Conservation (phyloP, 2,888 invertebrate genomes). For the Drosophila borealis region DNA sequence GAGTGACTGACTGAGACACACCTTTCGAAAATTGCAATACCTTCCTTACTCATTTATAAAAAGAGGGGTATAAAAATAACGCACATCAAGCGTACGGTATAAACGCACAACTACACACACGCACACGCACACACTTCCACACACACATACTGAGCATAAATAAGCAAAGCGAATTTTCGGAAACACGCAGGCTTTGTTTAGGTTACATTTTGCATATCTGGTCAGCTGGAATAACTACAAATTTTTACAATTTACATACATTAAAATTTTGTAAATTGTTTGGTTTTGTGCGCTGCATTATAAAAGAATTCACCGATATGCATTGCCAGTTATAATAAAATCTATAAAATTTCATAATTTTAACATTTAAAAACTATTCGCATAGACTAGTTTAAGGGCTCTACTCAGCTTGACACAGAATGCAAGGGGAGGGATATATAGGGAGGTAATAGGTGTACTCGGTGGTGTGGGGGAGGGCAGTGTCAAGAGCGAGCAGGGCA, state of each 20-base stretch:
- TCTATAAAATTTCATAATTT: slow-evolving; percentile 32
- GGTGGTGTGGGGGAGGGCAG: not conserved
- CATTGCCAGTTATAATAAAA: slow-evolving; percentile 19
- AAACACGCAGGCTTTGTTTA: slow-evolving; percentile 27
- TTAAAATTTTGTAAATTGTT: slow-evolving; percentile 24
- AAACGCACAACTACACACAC: not conserved
- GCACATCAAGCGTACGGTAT: slow-evolving; percentile 30
- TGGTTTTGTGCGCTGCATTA: slow-evolving; percentile 31
- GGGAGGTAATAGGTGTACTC: not conserved
- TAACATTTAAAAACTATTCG: slow-evolving; percentile 18
- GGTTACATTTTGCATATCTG: slow-evolving; percentile 46
- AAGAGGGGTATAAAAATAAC: too few species aligned
- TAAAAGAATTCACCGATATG: slow-evolving; percentile 31
- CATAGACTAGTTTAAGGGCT: slow-evolving; percentile 9
- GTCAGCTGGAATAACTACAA: slow-evolving; percentile 54
- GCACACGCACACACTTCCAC: slow-evolving; percentile 1
- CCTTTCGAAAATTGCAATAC: too few species aligned
- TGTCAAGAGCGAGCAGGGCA: slow-evolving; percentile 26
- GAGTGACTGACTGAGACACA: too few species aligned
- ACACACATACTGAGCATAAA: slow-evolving; percentile 1
- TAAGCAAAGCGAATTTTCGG: slow-evolving; percentile 12
- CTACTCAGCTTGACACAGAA: slow-evolving; percentile 12
- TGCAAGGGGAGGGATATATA: not conserved
- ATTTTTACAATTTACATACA: slow-evolving; percentile 39
- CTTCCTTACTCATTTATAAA: too few species aligned